These are phyloP conservation scores for Telmatochromis bifrenatus DNA, from an alignment of 2,113 vertebrate species.

Conservation along the genomic window DNA sequence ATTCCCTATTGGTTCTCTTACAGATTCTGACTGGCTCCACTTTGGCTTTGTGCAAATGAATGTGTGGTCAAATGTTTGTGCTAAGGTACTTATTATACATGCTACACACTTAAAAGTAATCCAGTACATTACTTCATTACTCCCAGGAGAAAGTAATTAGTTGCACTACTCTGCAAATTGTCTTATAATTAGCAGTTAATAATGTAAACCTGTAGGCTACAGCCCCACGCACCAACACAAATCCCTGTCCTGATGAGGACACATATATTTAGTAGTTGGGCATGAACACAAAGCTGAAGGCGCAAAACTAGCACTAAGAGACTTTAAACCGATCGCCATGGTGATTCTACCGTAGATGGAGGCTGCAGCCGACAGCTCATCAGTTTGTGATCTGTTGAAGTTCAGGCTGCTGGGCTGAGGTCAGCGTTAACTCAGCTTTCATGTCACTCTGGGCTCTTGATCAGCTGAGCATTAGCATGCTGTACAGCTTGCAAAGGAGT, in stretches of 20 bases:
- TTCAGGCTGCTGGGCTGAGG: not conserved
- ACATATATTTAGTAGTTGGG: fast-evolving
- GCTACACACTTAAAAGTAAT: not conserved
- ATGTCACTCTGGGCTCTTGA: not conserved
- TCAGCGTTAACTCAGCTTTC: not conserved
- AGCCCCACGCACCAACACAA: not conserved
- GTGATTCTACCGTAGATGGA: not conserved
- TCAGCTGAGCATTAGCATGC: not conserved
- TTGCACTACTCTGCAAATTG: not conserved
- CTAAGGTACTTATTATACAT: not conserved
- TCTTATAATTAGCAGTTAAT: not conserved
- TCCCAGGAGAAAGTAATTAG: not conserved
- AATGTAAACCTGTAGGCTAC: not conserved
- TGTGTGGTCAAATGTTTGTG: not conserved
- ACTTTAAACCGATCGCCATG: not conserved
- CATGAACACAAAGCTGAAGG: not conserved
- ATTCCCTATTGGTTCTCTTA: not conserved
- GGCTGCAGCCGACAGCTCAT: not conserved
- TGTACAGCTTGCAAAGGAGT: not conserved
- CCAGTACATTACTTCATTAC: not conserved
- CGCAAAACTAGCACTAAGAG: fast-evolving
- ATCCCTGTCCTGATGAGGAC: not conserved
- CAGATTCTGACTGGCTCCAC: not conserved
- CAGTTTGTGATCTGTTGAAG: not conserved
- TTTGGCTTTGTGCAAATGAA: not conserved